These are phyloP conservation scores for Pangasius macronema DNA, from an alignment of 2,797 vertebrate genomes.

Conservation along the genomic window DNA sequence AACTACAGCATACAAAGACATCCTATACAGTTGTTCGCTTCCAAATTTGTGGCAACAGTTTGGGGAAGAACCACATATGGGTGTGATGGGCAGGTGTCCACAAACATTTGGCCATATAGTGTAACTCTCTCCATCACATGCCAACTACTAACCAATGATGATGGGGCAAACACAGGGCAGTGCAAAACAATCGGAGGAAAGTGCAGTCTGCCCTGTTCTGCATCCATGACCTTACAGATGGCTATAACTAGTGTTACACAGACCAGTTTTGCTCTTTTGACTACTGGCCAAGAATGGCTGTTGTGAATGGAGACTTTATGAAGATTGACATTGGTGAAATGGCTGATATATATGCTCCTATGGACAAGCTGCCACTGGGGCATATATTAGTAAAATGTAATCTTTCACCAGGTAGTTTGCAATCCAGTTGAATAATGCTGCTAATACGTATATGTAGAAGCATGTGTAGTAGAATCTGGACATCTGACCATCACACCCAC, in stretches of 20 bases:
- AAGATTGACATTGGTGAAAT: too few species aligned
- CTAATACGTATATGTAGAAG: background rate
- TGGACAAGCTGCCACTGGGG: background rate
- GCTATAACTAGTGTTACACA: background rate
- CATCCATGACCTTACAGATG: background rate
- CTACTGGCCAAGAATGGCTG: background rate
- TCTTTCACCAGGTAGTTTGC: background rate
- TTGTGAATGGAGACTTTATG: background rate
- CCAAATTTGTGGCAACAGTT: background rate
- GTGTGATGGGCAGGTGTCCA: background rate
- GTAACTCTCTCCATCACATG: too few species aligned
- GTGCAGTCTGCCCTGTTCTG: too few species aligned
- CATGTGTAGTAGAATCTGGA: background rate
- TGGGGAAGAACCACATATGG: background rate
- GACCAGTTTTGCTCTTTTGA: background rate
- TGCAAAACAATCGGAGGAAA: too few species aligned
- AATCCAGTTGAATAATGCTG: background rate
- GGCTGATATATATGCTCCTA: too few species aligned
- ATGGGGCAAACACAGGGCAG: too few species aligned
- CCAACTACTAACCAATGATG: too few species aligned
- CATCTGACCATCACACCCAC: background rate
- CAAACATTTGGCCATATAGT: background rate
- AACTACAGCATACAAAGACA: too few species aligned
- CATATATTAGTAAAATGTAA: background rate
- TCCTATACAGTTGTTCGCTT: too few species aligned